Base-by-base conservation (phyloP, 2,888 invertebrate species). In the Philereme transversata region DNA sequence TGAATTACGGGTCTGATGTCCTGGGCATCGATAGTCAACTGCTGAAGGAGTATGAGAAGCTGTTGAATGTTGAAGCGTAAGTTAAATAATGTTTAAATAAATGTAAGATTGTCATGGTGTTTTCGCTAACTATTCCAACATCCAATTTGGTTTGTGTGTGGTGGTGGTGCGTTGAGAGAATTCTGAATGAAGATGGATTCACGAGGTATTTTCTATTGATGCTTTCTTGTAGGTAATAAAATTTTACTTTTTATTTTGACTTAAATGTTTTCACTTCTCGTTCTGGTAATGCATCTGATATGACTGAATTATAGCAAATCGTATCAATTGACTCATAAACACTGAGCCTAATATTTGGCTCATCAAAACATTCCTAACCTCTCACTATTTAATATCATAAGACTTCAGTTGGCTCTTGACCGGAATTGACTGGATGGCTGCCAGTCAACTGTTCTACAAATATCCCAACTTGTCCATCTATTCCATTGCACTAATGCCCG, bases 1-100 rank as follows among this genome's bases (percentile, higher is more conserved):
- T 97, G 55, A 95, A 96, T 57, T 97, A 98, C 79, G 97, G 97
- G 4, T 95, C 97, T 83, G 96, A 97, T 84, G 90, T 97, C 11
- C 90, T 98, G 58, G 97, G 97, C 8, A 97, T 98, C 64, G 96
- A 96, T 74, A 95, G 95, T 68, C 93, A 95, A 69, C 90, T 97
- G 11, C 95, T 97, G 5, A 94, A 93, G 70, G 94, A 96, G 72
- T 97, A 96, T 82, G 97, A 97, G 76, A 94, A 95, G 67, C 65
- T 93, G 6, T 72, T 93, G 55, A 84, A 90, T 69, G 84, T 92
- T n/a, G 88, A 92, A 81, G 86, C 83, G 88, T 90, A 73, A 88
- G 88, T 86, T 38, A 6, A 8, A 40, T 22, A n/a, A n/a, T 22
- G 22, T 22, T 22, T 22, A 22, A n/a, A 2, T 22, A 22, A 22